Conservation (phyloP, 2,113 vertebrate species). For the Paradisaea rubra region DNA sequence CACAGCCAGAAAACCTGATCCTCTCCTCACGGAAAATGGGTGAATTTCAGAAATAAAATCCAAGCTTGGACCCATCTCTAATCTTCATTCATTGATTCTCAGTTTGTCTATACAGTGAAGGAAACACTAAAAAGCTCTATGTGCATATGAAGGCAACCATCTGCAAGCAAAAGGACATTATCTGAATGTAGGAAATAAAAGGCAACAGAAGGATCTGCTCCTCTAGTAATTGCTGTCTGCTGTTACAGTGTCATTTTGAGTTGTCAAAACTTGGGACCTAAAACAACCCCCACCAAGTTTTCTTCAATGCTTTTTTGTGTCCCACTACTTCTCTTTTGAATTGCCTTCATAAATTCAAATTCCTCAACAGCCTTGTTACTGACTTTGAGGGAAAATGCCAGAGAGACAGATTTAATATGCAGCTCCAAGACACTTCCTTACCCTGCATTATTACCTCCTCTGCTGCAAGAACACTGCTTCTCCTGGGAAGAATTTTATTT, state of each 20-base stretch:
- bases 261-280: not conserved
- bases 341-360: not conserved
- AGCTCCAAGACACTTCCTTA: constrained; percentile 27
- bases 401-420: not conserved
- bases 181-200: not conserved
- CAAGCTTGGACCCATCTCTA: not conserved
- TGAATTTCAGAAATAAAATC: not conserved
- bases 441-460: not conserved
- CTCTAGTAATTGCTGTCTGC: not conserved
- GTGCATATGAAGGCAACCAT: not conserved
- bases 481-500: constrained; percentile 33
- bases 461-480: not conserved
- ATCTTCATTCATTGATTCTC: not conserved
- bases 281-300: not conserved
- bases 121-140: not conserved
- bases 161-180: not conserved
- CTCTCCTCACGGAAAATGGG: not conserved
- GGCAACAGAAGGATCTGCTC: not conserved
- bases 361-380: constrained; percentile 29
- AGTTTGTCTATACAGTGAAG: not conserved
- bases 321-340: not conserved
- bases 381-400: constrained; percentile 3
- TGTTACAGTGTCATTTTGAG: not conserved
- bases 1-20: not conserved
- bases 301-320: not conserved